phyloP scores from a whole-genome alignment of 2,113 vertebrate species.

The Rhea americana region DNA sequence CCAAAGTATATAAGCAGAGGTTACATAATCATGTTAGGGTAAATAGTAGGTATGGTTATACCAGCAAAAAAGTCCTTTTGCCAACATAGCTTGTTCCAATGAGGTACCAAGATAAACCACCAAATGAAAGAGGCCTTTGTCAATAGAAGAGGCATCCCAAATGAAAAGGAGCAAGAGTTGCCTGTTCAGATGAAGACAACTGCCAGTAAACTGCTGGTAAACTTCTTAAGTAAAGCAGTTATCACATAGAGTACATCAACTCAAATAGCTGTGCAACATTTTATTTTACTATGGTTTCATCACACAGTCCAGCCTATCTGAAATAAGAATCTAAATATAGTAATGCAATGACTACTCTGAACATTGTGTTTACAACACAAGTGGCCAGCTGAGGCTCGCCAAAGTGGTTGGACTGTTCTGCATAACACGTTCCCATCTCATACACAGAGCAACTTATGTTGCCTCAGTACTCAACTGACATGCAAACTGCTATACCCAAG shows the following conservation, averaged over 20 bases:
- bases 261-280: rapidly evolving
- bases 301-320: background rate
- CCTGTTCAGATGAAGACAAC: rapidly evolving
- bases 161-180: rapidly evolving
- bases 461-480: background rate
- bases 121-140: background rate
- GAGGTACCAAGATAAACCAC: background rate
- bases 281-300: rapidly evolving
- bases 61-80: background rate
- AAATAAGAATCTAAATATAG: background rate
- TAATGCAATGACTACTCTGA: background rate
- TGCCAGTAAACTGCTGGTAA: background rate
- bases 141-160: background rate
- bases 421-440: background rate
- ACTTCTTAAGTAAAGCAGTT: rapidly evolving
- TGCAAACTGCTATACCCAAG: rapidly evolving
- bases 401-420: background rate
- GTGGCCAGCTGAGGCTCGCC: background rate
- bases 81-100: background rate
- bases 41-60: background rate
- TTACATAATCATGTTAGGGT: rapidly evolving
- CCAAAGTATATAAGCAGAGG: rapidly evolving
- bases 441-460: background rate
- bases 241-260: rapidly evolving
- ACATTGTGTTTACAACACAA: rapidly evolving